phyloP scores from a whole-genome alignment of 2,888 invertebrate genomes.

The Sphaerophoria rueppellii region DNA sequence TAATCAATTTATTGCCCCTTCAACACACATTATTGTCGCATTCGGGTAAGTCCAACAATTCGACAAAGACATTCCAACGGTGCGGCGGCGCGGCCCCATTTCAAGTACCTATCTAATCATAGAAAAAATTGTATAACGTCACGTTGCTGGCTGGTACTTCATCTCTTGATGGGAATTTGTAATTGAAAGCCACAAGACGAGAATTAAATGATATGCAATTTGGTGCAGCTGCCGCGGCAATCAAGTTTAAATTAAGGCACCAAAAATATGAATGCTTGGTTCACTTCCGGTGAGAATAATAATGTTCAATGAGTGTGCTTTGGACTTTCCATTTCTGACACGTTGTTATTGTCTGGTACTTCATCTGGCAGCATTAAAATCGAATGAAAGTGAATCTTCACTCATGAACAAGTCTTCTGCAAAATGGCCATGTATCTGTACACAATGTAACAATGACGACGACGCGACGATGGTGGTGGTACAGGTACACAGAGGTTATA shows the following conservation, averaged over 20 bases:
- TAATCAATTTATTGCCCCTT: conserved; percentile 41
- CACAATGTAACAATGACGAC: conserved; percentile 39
- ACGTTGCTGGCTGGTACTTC: background rate
- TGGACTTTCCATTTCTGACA: conserved; percentile 48
- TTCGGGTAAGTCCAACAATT: background rate
- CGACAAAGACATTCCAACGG: background rate
- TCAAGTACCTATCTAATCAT: conserved; percentile 12
- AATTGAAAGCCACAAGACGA: conserved; percentile 5
- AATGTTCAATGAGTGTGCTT: conserved; percentile 5
- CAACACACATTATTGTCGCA: conserved; percentile 29
- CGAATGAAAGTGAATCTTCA: conserved; percentile 61
- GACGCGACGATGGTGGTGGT: conserved; percentile 31
- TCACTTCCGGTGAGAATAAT: conserved; percentile 19
- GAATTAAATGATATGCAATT: conserved; percentile 16
- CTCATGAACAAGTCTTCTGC: conserved; percentile 39
- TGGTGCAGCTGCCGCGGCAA: conserved; percentile 15
- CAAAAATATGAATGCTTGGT: background rate
- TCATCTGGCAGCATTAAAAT: conserved; percentile 27
- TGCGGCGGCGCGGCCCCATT: background rate
- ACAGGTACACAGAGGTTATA: conserved; percentile 19
- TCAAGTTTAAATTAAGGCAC: conserved; percentile 18
- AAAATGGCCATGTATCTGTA: background rate
- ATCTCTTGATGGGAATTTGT: conserved; percentile 8
- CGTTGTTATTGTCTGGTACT: conserved; percentile 1
- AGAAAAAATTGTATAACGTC: conserved; percentile 6